These are phyloP conservation scores for Brachyptera risi DNA, from an alignment of 2,888 invertebrate genomes.

Conservation along the genomic window DNA sequence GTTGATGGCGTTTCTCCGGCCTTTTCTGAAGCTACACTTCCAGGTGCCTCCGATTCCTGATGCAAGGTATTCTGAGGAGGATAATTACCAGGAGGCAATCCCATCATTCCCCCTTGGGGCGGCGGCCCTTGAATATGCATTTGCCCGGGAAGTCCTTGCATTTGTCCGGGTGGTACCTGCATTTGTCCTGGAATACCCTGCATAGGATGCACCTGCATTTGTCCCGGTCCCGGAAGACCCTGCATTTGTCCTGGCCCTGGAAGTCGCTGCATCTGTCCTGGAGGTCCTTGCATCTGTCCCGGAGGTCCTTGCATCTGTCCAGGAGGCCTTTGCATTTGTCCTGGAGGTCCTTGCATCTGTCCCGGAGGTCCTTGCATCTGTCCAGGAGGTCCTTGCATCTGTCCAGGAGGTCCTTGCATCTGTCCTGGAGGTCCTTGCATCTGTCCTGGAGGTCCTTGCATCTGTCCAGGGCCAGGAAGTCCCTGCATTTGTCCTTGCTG, in stretches of 20 bases:
- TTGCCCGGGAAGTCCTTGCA: slow-evolving; percentile 30
- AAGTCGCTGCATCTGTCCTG: slow-evolving; percentile 22
- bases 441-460: slow-evolving; percentile 24
- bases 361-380: slow-evolving; percentile 22
- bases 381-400: slow-evolving; percentile 13
- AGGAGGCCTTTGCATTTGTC: slow-evolving; percentile 27
- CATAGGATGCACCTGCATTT: slow-evolving; percentile 39
- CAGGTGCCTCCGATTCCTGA: background rate
- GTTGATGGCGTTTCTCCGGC: background rate
- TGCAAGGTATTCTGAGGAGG: slow-evolving; percentile 31
- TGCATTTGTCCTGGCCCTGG: slow-evolving; percentile 6
- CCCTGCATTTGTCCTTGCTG: background rate
- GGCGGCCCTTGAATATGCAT: slow-evolving; percentile 29
- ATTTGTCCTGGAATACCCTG: slow-evolving; percentile 41
- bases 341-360: slow-evolving; percentile 25
- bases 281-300: slow-evolving; percentile 14
- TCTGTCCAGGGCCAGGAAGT: slow-evolving; percentile 14
- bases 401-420: slow-evolving; percentile 4
- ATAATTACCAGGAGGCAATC: slow-evolving; percentile 29
- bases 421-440: slow-evolving; percentile 11
- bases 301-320: slow-evolving; percentile 24
- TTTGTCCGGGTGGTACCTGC: slow-evolving; percentile 35
- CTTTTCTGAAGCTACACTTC: slow-evolving; percentile 8
- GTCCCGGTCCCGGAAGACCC: no score
- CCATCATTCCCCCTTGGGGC: background rate